Evolutionary conservation across 2,797 vertebrate species (phyloP).

Genomic region (Bucorvus abyssinicus): DNA sequence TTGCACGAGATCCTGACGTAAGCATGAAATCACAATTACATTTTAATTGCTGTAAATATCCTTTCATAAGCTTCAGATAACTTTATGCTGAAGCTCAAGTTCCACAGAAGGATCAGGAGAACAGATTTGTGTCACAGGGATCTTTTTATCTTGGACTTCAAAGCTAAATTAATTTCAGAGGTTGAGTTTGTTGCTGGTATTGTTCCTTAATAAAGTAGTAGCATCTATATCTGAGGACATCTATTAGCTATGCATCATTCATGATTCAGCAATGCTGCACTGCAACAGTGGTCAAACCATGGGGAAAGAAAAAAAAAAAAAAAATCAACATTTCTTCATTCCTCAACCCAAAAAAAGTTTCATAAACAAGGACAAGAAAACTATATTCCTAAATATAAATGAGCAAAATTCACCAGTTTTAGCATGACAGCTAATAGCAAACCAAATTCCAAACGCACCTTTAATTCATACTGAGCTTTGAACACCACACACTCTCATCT

Average conservation of each 20-base stretch:
- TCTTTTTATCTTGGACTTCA: neutral
- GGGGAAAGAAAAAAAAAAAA: neutral
- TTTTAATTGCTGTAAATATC: neutral
- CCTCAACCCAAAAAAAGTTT: neutral
- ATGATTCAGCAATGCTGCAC: neutral
- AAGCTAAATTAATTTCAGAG: neutral
- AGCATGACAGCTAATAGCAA: conserved; percentile 26
- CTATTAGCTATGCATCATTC: neutral
- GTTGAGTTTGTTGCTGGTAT: neutral
- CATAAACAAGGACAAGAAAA: neutral
- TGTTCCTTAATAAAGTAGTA: neutral
- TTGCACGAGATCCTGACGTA: neutral
- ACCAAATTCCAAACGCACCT: conserved; percentile 65
- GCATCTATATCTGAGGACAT: neutral
- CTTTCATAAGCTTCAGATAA: neutral
- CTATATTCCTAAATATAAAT: neutral
- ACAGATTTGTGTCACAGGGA: neutral
- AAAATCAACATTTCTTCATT: neutral
- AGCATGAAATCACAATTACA: neutral
- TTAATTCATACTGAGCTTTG: conserved; percentile 67
- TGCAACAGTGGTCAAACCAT: neutral
- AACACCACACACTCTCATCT: conserved; percentile 65
- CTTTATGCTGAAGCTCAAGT: neutral
- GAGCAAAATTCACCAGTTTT: neutral
- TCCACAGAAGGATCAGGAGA: neutral